phyloP scores from a whole-genome alignment of 1,140 invertebrate species.

The Potamilus streckersoni region DNA sequence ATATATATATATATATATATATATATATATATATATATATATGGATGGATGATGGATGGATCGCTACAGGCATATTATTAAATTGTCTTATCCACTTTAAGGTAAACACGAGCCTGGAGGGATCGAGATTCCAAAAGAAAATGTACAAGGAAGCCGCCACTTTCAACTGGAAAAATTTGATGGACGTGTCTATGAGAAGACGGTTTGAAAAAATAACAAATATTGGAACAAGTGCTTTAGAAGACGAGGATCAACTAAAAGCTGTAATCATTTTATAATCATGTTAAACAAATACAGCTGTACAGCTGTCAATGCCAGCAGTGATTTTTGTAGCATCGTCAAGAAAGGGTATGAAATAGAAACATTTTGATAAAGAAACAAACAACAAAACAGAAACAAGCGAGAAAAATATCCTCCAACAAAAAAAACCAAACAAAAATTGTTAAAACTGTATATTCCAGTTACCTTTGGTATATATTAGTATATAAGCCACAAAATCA shows the following conservation, averaged over 20 bases:
- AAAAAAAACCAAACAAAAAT: background rate
- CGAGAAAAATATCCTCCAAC: background rate
- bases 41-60: no score
- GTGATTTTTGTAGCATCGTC: background rate
- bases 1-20: no score
- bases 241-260: constrained; percentile 33
- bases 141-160: constrained; percentile 47
- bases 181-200: constrained; percentile 78
- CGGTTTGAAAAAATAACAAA: constrained; percentile 83
- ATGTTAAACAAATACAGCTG: background rate
- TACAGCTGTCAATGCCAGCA: background rate
- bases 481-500: no score
- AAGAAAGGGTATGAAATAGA: background rate
- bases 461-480: no score
- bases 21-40: no score
- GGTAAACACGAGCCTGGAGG: constrained; percentile 33
- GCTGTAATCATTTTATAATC: constrained; percentile 12
- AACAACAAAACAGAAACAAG: background rate
- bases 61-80: no score
- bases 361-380: background rate
- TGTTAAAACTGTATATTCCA: background rate
- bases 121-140: constrained; percentile 52
- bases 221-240: constrained; percentile 79
- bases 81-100: constrained; percentile 5
- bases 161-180: constrained; percentile 75